phyloP scores from a whole-genome alignment of 2,113 vertebrate species.

The Phrynosoma blainvillii region DNA sequence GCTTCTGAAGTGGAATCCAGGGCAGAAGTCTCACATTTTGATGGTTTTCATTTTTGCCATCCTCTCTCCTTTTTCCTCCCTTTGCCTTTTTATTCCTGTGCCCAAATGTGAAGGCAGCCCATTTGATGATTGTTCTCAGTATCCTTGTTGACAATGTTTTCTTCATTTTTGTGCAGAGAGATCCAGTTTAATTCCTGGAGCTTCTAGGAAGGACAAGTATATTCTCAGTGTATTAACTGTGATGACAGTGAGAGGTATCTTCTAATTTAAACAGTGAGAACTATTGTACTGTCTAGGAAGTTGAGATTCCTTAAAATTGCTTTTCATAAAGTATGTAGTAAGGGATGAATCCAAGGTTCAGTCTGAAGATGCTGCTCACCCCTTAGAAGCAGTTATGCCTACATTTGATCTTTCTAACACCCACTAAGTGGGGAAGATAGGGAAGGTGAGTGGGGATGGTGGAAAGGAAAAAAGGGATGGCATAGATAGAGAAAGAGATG shows the following conservation, averaged over 20 bases:
- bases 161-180: conserved; percentile 18
- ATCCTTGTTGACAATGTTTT: neutral
- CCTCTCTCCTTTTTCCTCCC: neutral
- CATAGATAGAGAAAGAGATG: too few relatives aligned
- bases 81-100: neutral
- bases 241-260: conserved; percentile 23
- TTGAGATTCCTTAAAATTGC: neutral
- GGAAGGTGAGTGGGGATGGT: too few relatives aligned
- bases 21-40: neutral
- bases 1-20: neutral
- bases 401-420: too few relatives aligned
- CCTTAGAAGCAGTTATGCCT: too few relatives aligned
- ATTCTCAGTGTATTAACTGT: neutral
- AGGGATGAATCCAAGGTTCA: neutral
- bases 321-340: conserved; percentile 7
- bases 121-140: conserved; percentile 13
- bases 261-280: conserved; percentile 1
- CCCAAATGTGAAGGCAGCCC: neutral
- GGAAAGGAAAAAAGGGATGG: too few relatives aligned
- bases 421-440: neutral
- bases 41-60: neutral
- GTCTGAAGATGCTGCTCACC: too few relatives aligned
- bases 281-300: conserved; percentile 4
- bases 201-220: conserved; percentile 38
- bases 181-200: conserved; percentile 36